Conservation (phyloP, 2,113 vertebrate genomes). For the Crotophaga sulcirostris region DNA sequence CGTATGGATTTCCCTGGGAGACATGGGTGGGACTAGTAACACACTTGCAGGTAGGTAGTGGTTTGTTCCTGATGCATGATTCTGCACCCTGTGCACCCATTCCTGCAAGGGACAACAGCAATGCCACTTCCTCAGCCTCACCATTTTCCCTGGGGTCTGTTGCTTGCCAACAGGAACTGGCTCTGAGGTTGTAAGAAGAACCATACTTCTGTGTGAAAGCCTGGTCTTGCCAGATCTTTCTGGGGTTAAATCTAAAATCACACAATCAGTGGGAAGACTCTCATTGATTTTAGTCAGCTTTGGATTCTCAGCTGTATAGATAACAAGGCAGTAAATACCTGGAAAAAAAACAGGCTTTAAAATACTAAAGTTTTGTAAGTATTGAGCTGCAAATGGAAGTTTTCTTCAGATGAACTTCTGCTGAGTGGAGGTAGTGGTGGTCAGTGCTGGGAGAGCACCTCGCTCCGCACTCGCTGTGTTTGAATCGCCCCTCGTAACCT, state of each 20-base stretch:
- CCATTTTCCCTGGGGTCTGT: background rate
- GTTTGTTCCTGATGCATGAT: background rate
- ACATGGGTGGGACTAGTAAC: background rate
- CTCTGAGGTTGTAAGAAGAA: background rate
- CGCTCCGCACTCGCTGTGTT: background rate
- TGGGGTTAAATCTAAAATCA: background rate
- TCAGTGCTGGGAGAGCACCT: accelerated
- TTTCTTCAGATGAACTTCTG: background rate
- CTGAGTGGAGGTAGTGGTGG: background rate
- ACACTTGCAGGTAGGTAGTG: background rate
- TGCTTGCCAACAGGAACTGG: background rate
- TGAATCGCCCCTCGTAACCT: background rate
- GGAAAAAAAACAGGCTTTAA: background rate
- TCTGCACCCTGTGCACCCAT: background rate
- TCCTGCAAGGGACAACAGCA: background rate
- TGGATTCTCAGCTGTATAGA: background rate
- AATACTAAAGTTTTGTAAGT: background rate
- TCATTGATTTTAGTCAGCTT: background rate
- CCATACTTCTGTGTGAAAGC: background rate
- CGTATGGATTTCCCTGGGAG: accelerated
- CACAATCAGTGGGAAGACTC: background rate
- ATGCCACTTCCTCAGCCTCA: background rate
- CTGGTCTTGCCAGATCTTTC: background rate
- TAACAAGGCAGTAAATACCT: background rate
- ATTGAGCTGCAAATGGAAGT: background rate